A percentile compares a stretch with the other conserved stretches of the same genome.
These are phyloP conservation scores for Arothron firmamentum DNA, from an alignment of 2,113 vertebrate species.

Conservation along the genomic window DNA sequence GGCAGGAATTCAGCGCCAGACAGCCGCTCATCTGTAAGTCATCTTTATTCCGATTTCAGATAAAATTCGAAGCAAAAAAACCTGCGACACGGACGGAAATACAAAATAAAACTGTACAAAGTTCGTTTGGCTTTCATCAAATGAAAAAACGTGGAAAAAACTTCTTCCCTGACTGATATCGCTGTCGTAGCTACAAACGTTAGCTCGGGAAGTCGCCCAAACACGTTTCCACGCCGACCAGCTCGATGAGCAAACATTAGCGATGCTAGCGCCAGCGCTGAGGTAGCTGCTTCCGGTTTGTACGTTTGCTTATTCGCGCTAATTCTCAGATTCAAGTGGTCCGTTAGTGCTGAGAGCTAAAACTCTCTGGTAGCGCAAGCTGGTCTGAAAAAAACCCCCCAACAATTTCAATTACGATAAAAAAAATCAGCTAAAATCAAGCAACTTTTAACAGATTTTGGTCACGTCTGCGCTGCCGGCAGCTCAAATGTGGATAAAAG, in stretches of 20 bases:
- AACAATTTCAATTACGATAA: no score
- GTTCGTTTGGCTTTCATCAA: no score
- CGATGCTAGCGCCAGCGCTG: background rate
- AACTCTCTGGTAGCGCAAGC: background rate
- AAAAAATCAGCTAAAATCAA: background rate
- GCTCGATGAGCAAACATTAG: no score
- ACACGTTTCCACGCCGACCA: background rate
- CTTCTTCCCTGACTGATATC: no score
- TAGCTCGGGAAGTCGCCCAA: no score
- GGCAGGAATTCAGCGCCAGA: constrained; percentile 48
- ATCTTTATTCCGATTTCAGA: constrained; percentile 54
- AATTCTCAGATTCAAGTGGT: background rate
- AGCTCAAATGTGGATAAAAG: background rate
- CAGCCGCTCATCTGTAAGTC: constrained; percentile 28
- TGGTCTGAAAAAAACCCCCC: constrained; percentile 1
- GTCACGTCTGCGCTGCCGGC: background rate
- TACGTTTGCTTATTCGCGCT: background rate
- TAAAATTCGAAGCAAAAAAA: constrained; percentile 45
- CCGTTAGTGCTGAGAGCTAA: no score
- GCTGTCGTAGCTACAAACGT: background rate
- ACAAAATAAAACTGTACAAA: constrained; percentile 24
- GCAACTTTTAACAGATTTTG: background rate
- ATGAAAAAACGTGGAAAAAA: no score
- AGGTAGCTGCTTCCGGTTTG: background rate
- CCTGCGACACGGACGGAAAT: constrained; percentile 7